Base-by-base conservation (phyloP, 2,888 invertebrate genomes). In the Sarcophaga caerulescens region DNA sequence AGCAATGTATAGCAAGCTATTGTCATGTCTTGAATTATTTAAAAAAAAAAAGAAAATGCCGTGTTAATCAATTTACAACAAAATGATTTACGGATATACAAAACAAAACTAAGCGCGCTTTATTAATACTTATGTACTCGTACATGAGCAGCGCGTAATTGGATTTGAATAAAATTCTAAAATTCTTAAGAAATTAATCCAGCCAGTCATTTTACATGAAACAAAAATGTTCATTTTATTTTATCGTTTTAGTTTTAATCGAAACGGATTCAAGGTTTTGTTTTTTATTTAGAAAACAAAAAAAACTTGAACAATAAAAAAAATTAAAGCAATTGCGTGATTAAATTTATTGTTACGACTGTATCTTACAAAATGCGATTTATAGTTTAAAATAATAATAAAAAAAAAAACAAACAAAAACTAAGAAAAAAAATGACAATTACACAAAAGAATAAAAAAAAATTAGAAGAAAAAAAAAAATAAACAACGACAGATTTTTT, bases 261-360 rank as follows among this genome's bases (percentile, higher is more conserved):
- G 35, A 85, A 85, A 85, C 80, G 85, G 69, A 81, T 73, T 80
- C 85, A 85, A 85, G 85, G 85, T 83, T 83, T 75, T 47, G n/a
- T 77, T 59, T 23, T 79, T 45, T 17, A 65, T 70, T n/a, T 14
- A 76, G 14, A 44, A 5, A 68, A 57, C 0, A 66, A 44, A 74
- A 60, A 68, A 65, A 62, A 73, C 25, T 47, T 47, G 47, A 66
- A 44, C 52, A 66, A 47, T 14, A 52, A 17, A 57, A 8, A 75
- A 44, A 17, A 10, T 25, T 69, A 74, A 78, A 73, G 52, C 76
- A 83, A 85, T 85, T 81, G 85, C 85, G 85, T 85, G 85, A 70
- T 83, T 69, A 80, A 65, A 77, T 71, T 65, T 83, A 79, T 68
- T 66, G 35, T 35, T 35, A 35, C 35, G 5, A 6, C 3, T 35